Evolutionary conservation across 2,888 invertebrate genomes (phyloP), one percentile per base, ranked within the genome.

Genomic region (Scaptomyza flava): DNA sequence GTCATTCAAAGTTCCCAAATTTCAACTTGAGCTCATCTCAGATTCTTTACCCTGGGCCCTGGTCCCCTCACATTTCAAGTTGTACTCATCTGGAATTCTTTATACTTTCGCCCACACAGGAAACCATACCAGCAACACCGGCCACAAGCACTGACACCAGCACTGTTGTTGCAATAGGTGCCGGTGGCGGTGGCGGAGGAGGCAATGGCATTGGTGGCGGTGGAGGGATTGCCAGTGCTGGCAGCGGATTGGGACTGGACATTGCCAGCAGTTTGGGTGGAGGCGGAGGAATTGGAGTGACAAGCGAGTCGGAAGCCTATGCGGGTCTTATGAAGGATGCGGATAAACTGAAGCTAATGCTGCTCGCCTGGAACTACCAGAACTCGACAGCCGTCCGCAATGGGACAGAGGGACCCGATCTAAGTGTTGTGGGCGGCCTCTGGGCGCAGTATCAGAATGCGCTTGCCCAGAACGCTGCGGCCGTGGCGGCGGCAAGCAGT

Each of bases 351-450:
- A 96, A 96, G 94, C 94, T 96, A 93, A 96, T 96, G 96, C 94
- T 96, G 93, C 94, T 96, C 91, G 96, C 96, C 91, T 96, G 96
- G 96, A 96, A 96, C 94, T 96, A 96, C 93, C 96, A 96, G 93
- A 95, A 95, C 93, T 96, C 96, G 91, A 93, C 93, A 89, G 95
- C 93, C 91, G 94, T 94, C 78, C 94, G 94, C 71, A 94, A 94
- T 83, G 94, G 94, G 5, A 91, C 92, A 17, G 91, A 92, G 61
- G 92, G 91, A 20, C 92, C 92, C 4, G 92, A 91, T 75, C 83
- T 92, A 46, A 90, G 92, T 20, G 91, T 92, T 27, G 93, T 96
- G 94, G 96, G 96, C 2, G 96, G 96, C 36, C 93, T 96, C n/a
- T 97, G 96, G 96, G 96, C 96, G 6, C 96, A 96, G 67, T 96